Conservation (phyloP, 2,797 vertebrate species). For the Dromococcyx pavoninus region DNA sequence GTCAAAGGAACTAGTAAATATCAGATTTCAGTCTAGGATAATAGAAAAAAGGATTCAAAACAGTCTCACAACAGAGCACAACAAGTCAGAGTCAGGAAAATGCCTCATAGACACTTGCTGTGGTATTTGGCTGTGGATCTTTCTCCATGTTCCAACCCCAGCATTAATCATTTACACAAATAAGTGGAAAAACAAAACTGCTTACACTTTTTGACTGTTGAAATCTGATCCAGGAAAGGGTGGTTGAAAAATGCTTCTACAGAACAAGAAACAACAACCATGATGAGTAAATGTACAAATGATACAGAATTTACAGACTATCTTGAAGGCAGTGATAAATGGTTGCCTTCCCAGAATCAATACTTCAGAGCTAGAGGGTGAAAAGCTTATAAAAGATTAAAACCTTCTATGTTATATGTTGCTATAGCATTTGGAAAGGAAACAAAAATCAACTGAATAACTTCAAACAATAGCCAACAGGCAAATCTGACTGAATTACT, state of each 20-base stretch:
- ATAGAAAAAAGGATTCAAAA: constrained; percentile 21
- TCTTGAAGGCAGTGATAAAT: not conserved
- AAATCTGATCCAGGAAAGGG: constrained; percentile 89
- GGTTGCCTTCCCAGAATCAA: constrained; percentile 22
- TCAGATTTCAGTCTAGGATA: not conserved
- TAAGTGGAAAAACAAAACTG: not conserved
- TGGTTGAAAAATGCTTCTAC: constrained; percentile 92
- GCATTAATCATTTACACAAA: not conserved
- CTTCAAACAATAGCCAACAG: constrained; percentile 17
- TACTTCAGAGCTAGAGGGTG: constrained; percentile 1
- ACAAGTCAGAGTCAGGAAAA: not conserved
- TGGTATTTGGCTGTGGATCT: not conserved
- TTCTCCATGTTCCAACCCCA: not conserved
- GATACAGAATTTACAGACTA: not conserved
- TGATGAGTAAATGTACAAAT: not conserved
- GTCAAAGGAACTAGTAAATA: constrained; percentile 32
- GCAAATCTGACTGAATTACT: not conserved
- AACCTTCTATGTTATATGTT: not conserved
- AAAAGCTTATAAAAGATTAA: constrained; percentile 47
- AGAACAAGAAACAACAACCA: constrained; percentile 50
- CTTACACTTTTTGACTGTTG: constrained; percentile 94
- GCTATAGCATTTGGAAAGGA: constrained; percentile 7
- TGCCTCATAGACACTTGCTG: not conserved
- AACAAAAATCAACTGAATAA: constrained; percentile 10
- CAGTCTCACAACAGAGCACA: not conserved